Evolutionary conservation across 2,888 invertebrate genomes (phyloP).

Genomic region (Smittia aterrima): DNA sequence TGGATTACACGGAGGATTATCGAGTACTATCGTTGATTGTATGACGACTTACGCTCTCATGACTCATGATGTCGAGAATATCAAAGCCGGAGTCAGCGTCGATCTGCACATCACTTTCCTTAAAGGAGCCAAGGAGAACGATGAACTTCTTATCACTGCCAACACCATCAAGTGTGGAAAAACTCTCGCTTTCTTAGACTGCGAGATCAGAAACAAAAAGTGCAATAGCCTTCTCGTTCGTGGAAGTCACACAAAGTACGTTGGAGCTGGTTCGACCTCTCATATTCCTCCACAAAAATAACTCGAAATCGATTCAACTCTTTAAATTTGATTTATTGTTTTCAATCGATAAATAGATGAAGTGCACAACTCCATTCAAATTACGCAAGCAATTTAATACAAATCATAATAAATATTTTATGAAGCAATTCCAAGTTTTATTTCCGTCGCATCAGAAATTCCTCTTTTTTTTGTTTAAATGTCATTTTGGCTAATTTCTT

Average conservation of each 20-base stretch:
- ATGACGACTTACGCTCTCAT: constrained; percentile 78
- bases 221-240: constrained; percentile 72
- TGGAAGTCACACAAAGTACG: constrained; percentile 81
- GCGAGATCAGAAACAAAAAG: constrained; percentile 72
- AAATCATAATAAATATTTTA: not conserved
- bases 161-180: constrained; percentile 73
- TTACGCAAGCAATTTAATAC: not conserved
- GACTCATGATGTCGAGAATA: constrained; percentile 50
- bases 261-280: too few species aligned
- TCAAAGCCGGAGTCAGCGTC: constrained; percentile 71
- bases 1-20: constrained; percentile 78
- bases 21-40: constrained; percentile 55
- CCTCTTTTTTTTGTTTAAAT: too few species aligned
- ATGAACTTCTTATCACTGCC: constrained; percentile 75
- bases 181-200: constrained; percentile 77
- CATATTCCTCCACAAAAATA: too few species aligned
- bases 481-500: too few species aligned
- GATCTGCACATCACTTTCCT: constrained; percentile 77
- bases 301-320: not conserved
- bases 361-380: not conserved
- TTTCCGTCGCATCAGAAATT: too few species aligned
- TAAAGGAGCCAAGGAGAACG: constrained; percentile 65
- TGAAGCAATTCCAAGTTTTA: too few species aligned
- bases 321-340: not conserved
- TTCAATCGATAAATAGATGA: not conserved